Evolutionary conservation across 2,113 vertebrate species (phyloP).

Genomic region (Lonchura striata): DNA sequence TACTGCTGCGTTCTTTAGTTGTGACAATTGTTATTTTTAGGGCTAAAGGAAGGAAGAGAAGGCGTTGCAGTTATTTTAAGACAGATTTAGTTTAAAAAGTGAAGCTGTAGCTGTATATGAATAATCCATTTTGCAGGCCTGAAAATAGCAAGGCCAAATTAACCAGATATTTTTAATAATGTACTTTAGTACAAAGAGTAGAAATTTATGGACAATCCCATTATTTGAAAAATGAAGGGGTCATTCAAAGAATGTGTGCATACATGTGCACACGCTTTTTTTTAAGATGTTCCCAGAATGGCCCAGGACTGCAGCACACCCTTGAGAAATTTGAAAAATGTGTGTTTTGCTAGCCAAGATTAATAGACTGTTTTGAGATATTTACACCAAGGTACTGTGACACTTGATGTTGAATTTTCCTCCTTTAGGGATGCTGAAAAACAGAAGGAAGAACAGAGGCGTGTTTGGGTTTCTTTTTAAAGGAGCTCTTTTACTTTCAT

Average conservation of each 20-base stretch:
- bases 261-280: neutral
- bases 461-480: neutral
- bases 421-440: neutral
- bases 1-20: neutral
- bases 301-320: neutral
- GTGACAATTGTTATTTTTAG: slow-evolving; percentile 47
- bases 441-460: neutral
- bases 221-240: neutral
- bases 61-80: neutral
- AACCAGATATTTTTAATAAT: neutral
- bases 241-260: neutral
- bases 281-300: neutral
- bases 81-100: neutral
- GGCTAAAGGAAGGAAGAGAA: neutral
- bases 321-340: neutral
- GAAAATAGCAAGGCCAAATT: neutral
- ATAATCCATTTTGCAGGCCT: neutral
- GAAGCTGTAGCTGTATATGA: neutral
- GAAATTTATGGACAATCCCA: neutral
- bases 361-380: neutral
- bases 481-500: neutral
- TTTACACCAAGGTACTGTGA: neutral
- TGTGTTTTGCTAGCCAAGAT: neutral
- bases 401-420: neutral
- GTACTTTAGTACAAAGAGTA: neutral